These are phyloP conservation scores for Netelia melanura DNA, from an alignment of 2,888 invertebrate species.

Conservation along the genomic window DNA sequence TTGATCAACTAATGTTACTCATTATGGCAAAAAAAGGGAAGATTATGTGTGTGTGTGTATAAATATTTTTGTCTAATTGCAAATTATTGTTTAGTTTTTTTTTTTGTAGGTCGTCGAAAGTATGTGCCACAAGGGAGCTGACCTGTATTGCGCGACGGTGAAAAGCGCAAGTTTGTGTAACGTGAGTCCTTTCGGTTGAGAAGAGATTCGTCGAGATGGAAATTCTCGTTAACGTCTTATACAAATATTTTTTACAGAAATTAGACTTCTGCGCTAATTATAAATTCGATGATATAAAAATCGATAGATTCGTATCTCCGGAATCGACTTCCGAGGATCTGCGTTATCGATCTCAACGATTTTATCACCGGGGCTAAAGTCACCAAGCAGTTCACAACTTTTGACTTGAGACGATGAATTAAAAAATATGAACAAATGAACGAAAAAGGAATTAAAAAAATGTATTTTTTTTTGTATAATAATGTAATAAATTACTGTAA, in stretches of 20 bases:
- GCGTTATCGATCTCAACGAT: neutral
- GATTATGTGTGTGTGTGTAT: neutral
- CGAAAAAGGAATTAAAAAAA: too few relatives aligned
- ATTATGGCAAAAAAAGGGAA: neutral
- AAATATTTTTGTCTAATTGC: neutral
- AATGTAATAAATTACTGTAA: neutral
- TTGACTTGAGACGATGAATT: neutral
- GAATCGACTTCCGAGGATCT: neutral
- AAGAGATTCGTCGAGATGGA: neutral
- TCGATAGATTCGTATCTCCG: neutral
- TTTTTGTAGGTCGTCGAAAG: slow-evolving; percentile 29
- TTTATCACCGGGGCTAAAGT: slow-evolving; percentile 52
- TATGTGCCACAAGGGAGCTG: slow-evolving; percentile 23
- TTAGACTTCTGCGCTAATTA: slow-evolving; percentile 22
- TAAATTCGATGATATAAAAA: neutral
- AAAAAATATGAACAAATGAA: too few relatives aligned
- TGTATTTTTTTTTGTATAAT: neutral
- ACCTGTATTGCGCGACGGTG: slow-evolving; percentile 36
- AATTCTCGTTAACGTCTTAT: neutral
- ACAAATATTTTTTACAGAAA: slow-evolving; percentile 18
- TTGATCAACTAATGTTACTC: too few relatives aligned
- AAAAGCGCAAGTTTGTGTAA: slow-evolving; percentile 34
- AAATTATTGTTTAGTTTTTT: neutral
- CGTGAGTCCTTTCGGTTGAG: slow-evolving; percentile 21
- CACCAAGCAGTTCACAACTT: neutral